phyloP scores from a whole-genome alignment of 2,888 invertebrate genomes.

The Eristalis intricaria region DNA sequence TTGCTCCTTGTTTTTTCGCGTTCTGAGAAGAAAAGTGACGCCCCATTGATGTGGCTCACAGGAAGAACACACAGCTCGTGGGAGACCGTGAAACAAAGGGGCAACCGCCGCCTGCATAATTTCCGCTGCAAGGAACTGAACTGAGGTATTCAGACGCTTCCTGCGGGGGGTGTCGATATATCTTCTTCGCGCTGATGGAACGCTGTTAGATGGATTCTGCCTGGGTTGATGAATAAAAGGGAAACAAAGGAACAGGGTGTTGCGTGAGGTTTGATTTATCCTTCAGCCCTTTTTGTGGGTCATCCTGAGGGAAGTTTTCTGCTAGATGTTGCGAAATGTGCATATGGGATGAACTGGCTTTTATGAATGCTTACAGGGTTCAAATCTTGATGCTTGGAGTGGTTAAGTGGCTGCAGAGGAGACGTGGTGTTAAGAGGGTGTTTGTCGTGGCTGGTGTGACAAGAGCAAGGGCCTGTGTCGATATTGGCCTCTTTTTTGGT shows the following conservation, averaged over 20 bases:
- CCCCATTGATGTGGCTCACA: slow-evolving; percentile 6
- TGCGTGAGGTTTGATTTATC: slow-evolving; percentile 9
- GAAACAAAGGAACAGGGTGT: slow-evolving; percentile 47
- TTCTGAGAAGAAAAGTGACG: slow-evolving; percentile 14
- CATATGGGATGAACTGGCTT: not conserved
- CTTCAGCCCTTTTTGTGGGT: not conserved
- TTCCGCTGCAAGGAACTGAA: slow-evolving; percentile 4
- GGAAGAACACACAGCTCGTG: not conserved
- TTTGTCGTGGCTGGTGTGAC: no score
- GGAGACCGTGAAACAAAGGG: slow-evolving; percentile 16
- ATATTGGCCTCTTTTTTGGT: no score
- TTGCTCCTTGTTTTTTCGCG: not conserved
- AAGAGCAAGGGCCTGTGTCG: no score
- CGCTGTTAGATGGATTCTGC: not conserved
- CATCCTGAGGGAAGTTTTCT: not conserved
- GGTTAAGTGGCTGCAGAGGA: no score
- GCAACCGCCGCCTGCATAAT: slow-evolving; percentile 5
- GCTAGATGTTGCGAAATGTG: not conserved
- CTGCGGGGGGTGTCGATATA: slow-evolving; percentile 28
- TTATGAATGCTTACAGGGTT: not conserved
- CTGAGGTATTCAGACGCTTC: not conserved
- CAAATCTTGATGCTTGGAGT: not conserved
- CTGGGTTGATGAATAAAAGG: slow-evolving; percentile 7
- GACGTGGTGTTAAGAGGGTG: no score
- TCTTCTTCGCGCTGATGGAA: slow-evolving; percentile 25